Percentiles rank a stretch among this genome's conserved stretches.
phyloP scores from a whole-genome alignment of 30 jellyfish, hydroid and myxozoan genomes.

The Calvadosia cruxmelitensis region DNA sequence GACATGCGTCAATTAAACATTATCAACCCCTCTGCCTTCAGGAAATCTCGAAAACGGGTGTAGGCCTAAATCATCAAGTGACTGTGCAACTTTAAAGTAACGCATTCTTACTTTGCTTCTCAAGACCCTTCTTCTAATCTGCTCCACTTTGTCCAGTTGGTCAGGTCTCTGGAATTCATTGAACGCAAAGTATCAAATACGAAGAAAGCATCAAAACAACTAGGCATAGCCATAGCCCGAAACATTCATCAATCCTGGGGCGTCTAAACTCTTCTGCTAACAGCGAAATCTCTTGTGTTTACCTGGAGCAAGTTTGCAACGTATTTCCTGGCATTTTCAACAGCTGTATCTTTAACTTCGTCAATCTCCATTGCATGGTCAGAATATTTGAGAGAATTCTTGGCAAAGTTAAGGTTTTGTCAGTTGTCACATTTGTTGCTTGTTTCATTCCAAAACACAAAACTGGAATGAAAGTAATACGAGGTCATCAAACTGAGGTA shows the following conservation, averaged over 20 bases:
- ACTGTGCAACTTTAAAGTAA: not conserved
- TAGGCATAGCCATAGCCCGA: no score
- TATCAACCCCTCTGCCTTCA: no score
- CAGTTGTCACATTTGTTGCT: not conserved
- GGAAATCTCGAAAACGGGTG: no score
- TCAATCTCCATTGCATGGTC: conserved; percentile 31
- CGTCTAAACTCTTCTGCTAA: no score
- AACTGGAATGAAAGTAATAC: not conserved
- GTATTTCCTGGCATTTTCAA: conserved; percentile 71
- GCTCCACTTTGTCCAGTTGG: conserved; percentile 92
- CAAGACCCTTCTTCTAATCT: conserved; percentile 63
- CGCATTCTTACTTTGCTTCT: conserved; percentile 51
- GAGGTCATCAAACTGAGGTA: not conserved
- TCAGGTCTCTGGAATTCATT: conserved; percentile 82
- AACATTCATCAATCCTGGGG: no score
- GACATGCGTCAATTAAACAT: no score
- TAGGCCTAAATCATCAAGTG: no score
- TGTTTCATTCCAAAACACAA: not conserved
- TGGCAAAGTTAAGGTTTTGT: not conserved
- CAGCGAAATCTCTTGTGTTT: no score
- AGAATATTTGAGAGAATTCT: not conserved
- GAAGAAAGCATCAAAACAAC: no score
- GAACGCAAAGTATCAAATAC: no score
- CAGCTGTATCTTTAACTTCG: conserved; percentile 54
- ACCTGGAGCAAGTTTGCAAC: conserved; percentile 75